phyloP scores from a whole-genome alignment of 2,113 vertebrate genomes.

The Grammomys dolichurus region DNA sequence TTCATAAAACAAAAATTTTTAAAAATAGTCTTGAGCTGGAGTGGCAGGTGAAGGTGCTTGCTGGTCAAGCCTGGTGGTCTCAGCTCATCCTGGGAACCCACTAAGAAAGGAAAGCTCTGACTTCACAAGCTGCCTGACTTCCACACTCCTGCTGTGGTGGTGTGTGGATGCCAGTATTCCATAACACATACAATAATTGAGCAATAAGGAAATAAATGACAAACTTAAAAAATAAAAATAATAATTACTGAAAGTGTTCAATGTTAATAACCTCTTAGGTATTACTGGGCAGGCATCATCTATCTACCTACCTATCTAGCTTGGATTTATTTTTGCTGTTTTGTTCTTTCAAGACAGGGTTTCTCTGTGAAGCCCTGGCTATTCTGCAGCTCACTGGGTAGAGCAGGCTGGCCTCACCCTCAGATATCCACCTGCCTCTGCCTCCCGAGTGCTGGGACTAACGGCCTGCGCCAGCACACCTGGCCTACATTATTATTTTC shows the following conservation, averaged over 20 bases:
- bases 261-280: neutral
- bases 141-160: neutral
- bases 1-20: neutral
- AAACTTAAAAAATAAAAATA: neutral
- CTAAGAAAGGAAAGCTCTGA: neutral
- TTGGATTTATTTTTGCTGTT: neutral
- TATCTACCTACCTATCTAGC: neutral
- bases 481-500: neutral
- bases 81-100: no score
- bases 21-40: neutral
- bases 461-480: neutral
- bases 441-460: neutral
- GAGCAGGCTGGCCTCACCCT: neutral
- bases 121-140: neutral
- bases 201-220: neutral
- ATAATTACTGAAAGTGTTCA: neutral
- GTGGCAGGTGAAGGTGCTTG: neutral
- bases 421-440: neutral
- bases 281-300: neutral
- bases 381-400: neutral
- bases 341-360: neutral
- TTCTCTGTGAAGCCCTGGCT: neutral
- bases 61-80: neutral
- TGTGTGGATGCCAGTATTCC: no score
- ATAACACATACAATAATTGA: neutral